Percentiles rank a stretch among this genome's conserved stretches.
Evolutionary conservation across 2,797 vertebrate genomes (phyloP).

Genomic region (Pangasius krempfi): DNA sequence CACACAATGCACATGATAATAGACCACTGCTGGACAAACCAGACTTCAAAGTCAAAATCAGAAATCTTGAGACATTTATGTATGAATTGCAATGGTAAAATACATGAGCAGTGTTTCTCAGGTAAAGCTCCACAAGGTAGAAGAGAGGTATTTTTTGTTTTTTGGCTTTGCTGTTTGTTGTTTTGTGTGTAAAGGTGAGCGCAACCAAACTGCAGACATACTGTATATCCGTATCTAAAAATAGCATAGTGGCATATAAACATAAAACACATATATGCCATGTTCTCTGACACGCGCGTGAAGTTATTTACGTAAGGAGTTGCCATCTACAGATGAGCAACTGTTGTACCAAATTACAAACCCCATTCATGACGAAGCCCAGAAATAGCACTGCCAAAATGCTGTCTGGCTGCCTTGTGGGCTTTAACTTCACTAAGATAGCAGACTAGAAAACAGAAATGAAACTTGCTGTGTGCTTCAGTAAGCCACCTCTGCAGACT

Average conservation of each 20-base stretch:
- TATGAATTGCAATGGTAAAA: neutral
- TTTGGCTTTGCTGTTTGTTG: neutral
- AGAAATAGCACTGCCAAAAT: slow-evolving; percentile 28
- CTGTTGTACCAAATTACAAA: slow-evolving; percentile 35
- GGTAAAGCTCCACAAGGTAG: neutral
- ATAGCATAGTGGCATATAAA: neutral
- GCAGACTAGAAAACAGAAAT: neutral
- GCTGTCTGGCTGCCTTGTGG: slow-evolving; percentile 1
- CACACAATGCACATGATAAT: neutral
- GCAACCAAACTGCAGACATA: neutral
- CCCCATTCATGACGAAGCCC: slow-evolving; percentile 27
- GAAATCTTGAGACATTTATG: neutral
- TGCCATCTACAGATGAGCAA: slow-evolving; percentile 13
- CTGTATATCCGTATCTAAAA: neutral
- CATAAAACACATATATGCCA: neutral
- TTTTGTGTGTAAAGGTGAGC: neutral
- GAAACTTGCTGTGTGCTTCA: neutral
- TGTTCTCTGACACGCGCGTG: neutral
- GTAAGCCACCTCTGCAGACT: neutral
- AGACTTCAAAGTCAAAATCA: neutral
- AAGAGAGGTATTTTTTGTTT: no score
- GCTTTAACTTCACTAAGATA: neutral
- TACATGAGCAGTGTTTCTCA: neutral
- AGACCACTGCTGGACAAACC: neutral
- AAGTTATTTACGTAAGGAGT: neutral